Percentiles rank a stretch among this genome's conserved stretches.
These are phyloP conservation scores for Eurois occulta DNA, from an alignment of 2,888 invertebrate species.

Conservation along the genomic window DNA sequence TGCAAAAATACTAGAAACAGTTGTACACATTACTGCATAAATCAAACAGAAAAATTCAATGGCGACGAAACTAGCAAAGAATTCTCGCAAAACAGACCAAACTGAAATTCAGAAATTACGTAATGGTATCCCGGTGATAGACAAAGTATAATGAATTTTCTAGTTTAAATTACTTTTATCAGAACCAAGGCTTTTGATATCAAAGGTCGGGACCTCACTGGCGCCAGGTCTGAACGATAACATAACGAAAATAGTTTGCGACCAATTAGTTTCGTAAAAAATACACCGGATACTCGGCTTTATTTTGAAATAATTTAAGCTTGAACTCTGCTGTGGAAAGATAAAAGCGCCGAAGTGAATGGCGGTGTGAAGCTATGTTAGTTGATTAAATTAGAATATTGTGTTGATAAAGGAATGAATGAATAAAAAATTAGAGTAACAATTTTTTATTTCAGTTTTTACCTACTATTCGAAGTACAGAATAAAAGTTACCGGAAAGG, in stretches of 20 bases:
- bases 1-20: not conserved
- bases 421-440: not conserved
- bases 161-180: constrained; percentile 69
- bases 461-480: not conserved
- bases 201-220: constrained; percentile 73
- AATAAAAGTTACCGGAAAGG: too few relatives aligned
- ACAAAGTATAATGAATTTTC: constrained; percentile 65
- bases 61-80: not conserved
- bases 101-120: constrained; percentile 48
- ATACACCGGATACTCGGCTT: constrained; percentile 68
- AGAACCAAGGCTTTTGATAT: constrained; percentile 69
- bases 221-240: constrained; percentile 74
- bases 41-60: not conserved
- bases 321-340: constrained; percentile 34
- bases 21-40: not conserved
- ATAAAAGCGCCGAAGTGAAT: constrained; percentile 52
- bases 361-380: not conserved
- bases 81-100: not conserved
- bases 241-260: constrained; percentile 62
- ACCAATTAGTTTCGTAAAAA: constrained; percentile 67
- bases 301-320: constrained; percentile 59
- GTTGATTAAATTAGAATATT: constrained; percentile 37
- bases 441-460: not conserved
- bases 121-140: constrained; percentile 58
- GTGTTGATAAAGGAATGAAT: constrained; percentile 36